Percentiles rank a stretch among this genome's conserved stretches.
These are phyloP conservation scores for Delichon dasypus DNA, from an alignment of 2,797 vertebrate genomes.

Conservation along the genomic window DNA sequence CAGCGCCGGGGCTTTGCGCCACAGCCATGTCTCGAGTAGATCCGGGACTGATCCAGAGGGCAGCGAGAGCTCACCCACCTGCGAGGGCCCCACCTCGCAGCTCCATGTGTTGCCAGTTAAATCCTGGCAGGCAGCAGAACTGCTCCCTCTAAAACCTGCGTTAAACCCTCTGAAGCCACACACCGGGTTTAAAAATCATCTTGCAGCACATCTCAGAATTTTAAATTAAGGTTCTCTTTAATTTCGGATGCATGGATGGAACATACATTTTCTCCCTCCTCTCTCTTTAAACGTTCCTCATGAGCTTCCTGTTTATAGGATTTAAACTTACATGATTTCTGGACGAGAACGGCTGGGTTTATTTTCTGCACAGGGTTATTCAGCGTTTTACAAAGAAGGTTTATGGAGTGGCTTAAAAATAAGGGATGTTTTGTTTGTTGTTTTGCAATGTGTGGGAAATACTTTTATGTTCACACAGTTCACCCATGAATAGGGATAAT, in stretches of 20 bases:
- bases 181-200: background rate
- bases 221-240: background rate
- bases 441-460: slow-evolving; percentile 85
- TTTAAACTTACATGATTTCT: slow-evolving; percentile 33
- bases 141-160: background rate
- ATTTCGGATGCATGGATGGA: background rate
- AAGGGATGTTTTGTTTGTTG: slow-evolving; percentile 73
- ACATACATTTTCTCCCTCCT: fast-evolving
- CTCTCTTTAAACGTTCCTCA: background rate
- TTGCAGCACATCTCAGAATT: fast-evolving
- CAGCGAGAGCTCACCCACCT: background rate
- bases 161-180: background rate
- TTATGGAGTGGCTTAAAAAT: slow-evolving; percentile 73
- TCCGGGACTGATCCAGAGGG: background rate
- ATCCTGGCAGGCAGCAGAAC: background rate
- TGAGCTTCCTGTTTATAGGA: background rate
- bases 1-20: background rate
- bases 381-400: slow-evolving; percentile 76
- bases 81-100: background rate
- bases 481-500: slow-evolving; percentile 86
- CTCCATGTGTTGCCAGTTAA: background rate
- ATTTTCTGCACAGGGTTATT: slow-evolving; percentile 64
- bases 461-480: slow-evolving; percentile 91
- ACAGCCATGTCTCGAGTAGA: background rate
- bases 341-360: slow-evolving; percentile 20